Conservation (phyloP, 2,888 invertebrate species). For the Erebia ligea region DNA sequence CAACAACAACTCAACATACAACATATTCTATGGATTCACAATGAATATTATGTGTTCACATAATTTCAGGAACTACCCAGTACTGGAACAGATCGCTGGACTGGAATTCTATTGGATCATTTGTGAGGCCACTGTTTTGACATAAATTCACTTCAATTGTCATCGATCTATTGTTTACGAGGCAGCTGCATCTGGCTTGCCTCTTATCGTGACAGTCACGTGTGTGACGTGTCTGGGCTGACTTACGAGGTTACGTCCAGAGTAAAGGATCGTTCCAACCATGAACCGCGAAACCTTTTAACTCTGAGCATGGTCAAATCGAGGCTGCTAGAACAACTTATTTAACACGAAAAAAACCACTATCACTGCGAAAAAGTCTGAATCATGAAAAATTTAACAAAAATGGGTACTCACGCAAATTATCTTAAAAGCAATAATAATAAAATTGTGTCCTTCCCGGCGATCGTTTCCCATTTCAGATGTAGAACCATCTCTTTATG, state of each 20-base stretch:
- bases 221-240: conserved; percentile 6
- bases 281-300: too few species aligned
- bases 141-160: conserved; percentile 6
- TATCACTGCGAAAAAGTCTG: too few species aligned
- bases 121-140: neutral
- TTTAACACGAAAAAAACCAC: too few species aligned
- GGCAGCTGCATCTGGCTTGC: conserved; percentile 14
- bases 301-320: too few species aligned
- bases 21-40: too few species aligned
- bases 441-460: neutral
- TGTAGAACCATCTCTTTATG: neutral
- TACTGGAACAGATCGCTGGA: neutral
- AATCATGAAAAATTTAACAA: neutral
- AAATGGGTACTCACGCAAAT: neutral
- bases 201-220: neutral
- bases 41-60: too few species aligned
- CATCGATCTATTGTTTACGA: conserved; percentile 14
- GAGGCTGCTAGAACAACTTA: too few species aligned
- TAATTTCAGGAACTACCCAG: too few species aligned
- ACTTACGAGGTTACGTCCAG: neutral
- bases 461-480: neutral
- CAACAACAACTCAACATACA: too few species aligned
- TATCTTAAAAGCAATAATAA: neutral
- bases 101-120: neutral
- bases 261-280: too few species aligned